These are phyloP conservation scores for Aplocera efformata DNA, from an alignment of 2,888 invertebrate genomes.

Conservation along the genomic window DNA sequence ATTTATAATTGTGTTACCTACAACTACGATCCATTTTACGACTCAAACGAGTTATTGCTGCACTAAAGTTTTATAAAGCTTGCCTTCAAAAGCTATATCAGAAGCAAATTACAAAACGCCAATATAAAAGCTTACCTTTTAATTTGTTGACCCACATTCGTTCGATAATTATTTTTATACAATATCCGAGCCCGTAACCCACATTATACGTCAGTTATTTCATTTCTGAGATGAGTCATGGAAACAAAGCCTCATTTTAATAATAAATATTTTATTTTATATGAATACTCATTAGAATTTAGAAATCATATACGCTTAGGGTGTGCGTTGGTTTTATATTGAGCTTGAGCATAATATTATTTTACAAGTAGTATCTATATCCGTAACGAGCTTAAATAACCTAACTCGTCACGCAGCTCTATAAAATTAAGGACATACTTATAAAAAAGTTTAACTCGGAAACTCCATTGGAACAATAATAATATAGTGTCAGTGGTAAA, in stretches of 20 bases:
- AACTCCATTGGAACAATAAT: conserved; percentile 73
- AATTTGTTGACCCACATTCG: conserved; percentile 23
- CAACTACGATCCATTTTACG: conserved; percentile 36
- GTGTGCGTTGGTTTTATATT: not conserved
- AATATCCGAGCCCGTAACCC: conserved; percentile 1
- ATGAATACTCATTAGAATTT: too few species aligned
- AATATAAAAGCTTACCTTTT: conserved; percentile 27
- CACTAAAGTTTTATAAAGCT: conserved; percentile 32
- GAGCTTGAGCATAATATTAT: not conserved
- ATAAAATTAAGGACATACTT: conserved; percentile 42
- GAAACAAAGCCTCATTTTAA: too few species aligned
- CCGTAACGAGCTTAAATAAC: conserved; percentile 14
- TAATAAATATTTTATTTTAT: too few species aligned
- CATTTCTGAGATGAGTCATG: not conserved
- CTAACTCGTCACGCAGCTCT: conserved; percentile 17
- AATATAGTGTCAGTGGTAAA: conserved; percentile 77
- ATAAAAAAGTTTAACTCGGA: conserved; percentile 53
- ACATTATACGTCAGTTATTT: not conserved
- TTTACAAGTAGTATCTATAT: conserved; percentile 7
- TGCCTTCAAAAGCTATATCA: conserved; percentile 24
- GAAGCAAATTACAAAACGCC: conserved; percentile 22
- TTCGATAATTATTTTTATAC: not conserved
- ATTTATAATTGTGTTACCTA: conserved; percentile 32
- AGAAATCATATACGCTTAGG: too few species aligned
- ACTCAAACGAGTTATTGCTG: conserved; percentile 33